phyloP scores from a whole-genome alignment of 2,888 invertebrate species.

The Rhyacophila evoluta region DNA sequence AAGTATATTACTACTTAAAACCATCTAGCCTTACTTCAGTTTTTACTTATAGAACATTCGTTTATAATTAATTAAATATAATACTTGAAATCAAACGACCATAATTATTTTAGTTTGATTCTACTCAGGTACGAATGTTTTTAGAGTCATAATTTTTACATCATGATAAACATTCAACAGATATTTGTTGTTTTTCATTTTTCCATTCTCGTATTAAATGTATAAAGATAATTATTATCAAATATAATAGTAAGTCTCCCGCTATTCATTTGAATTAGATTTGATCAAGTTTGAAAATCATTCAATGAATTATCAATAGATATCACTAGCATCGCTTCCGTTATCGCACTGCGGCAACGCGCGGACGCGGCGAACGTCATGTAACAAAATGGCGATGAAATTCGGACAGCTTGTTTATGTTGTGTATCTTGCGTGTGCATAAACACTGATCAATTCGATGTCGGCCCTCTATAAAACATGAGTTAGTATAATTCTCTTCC shows the following conservation, averaged over 20 bases:
- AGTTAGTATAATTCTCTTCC: conserved; percentile 45
- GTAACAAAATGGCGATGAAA: conserved; percentile 50
- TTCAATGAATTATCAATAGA: background rate
- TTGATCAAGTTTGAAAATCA: background rate
- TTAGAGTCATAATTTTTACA: no score
- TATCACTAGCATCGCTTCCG: conserved; percentile 24
- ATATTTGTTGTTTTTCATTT: no score
- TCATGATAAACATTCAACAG: no score
- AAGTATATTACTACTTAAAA: no score
- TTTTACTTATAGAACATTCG: no score
- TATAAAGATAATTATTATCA: no score
- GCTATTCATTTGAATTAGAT: background rate
- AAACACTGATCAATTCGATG: conserved; percentile 45
- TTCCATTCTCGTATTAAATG: no score
- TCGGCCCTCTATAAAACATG: conserved; percentile 43
- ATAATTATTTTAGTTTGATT: no score
- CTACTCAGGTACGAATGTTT: no score
- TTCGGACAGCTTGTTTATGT: conserved; percentile 49
- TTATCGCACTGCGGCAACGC: conserved; percentile 38
- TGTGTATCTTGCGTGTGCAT: conserved; percentile 40
- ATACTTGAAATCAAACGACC: no score
- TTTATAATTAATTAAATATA: no score
- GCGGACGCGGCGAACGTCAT: conserved; percentile 48
- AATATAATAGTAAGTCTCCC: background rate
- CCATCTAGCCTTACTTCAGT: no score